Percentiles rank a stretch among this genome's conserved stretches.
Evolutionary conservation across 1,140 invertebrate species (phyloP).

Genomic region (Kradibia gibbosae): DNA sequence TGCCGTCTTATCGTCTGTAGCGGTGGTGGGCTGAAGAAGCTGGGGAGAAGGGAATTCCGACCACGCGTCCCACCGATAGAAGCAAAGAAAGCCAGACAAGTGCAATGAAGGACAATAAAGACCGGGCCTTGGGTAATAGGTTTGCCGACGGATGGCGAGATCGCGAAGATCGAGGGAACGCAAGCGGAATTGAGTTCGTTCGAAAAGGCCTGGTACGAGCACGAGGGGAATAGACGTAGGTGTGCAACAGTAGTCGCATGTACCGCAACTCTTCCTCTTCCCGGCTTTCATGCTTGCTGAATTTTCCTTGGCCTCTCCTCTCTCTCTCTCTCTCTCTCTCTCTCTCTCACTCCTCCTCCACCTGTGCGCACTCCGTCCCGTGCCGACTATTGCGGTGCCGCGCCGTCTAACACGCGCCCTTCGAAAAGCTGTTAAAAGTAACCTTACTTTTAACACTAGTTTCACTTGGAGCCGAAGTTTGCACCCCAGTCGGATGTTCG

Average conservation of each 20-base stretch:
- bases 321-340: neutral
- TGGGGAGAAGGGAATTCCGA: conserved; percentile 19
- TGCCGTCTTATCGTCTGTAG: neutral
- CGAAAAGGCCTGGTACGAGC: conserved; percentile 2
- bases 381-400: neutral
- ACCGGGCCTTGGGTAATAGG: neutral
- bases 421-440: neutral
- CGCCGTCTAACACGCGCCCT: neutral
- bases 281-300: conserved; percentile 33
- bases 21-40: neutral
- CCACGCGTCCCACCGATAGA: conserved; percentile 41
- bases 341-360: neutral
- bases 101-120: conserved; percentile 43
- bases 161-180: neutral
- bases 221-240: neutral
- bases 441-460: conserved; percentile 10
- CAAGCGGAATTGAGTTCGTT: conserved; percentile 6
- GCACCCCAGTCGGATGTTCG: neutral
- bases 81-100: conserved; percentile 38
- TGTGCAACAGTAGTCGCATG: neutral
- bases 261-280: conserved; percentile 41
- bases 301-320: neutral
- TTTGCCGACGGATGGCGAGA: neutral
- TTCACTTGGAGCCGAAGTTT: conserved; percentile 15
- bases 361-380: neutral